Conservation (phyloP, 2,113 vertebrate species). For the Brachyhypopomus gauderio region DNA sequence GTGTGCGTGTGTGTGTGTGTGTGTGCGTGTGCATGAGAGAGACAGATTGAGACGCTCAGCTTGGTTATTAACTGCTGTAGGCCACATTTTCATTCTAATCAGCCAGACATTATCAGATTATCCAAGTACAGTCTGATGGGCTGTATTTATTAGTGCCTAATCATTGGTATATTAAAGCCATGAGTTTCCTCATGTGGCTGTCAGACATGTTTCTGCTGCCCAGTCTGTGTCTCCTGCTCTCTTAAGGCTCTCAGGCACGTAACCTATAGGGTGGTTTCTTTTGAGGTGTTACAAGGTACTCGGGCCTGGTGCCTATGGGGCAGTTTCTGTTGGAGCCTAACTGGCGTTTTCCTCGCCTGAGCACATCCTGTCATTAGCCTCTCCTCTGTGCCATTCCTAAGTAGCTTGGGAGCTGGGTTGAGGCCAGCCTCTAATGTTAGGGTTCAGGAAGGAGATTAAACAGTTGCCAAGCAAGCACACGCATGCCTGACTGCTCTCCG, state of each 20-base stretch:
- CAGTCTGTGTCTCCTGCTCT: neutral
- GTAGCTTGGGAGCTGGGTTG: constrained; percentile 62
- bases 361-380: constrained; percentile 70
- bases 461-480: constrained; percentile 55
- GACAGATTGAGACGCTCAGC: neutral
- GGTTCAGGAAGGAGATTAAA: constrained; percentile 45
- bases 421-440: constrained; percentile 64
- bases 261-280: neutral
- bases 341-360: constrained; percentile 59
- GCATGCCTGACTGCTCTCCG: constrained; percentile 7
- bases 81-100: too few relatives aligned
- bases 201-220: neutral
- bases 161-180: neutral
- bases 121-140: neutral
- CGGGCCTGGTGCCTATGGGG: neutral
- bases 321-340: constrained; percentile 50
- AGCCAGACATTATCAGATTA: neutral
- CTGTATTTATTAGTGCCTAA: neutral
- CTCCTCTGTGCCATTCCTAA: constrained; percentile 61
- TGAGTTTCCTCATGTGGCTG: neutral
- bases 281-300: neutral
- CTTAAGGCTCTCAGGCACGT: neutral
- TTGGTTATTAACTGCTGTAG: neutral
- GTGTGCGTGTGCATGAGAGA: neutral
- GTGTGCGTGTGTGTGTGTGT: neutral